These are phyloP conservation scores for Ennomos quercinarius DNA, from an alignment of 2,888 invertebrate genomes.

Conservation along the genomic window DNA sequence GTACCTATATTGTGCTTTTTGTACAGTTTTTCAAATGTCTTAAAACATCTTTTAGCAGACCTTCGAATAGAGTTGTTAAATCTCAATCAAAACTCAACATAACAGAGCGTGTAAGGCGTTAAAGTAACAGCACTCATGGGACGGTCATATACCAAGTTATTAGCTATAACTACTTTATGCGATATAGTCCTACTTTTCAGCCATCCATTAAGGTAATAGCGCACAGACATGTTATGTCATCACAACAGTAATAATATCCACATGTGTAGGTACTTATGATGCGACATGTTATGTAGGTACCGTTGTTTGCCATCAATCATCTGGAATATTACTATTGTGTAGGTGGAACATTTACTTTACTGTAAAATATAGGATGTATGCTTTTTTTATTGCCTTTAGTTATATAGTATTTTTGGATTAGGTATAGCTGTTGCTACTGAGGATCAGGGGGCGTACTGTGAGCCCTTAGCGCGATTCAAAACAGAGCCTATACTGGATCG, in stretches of 20 bases:
- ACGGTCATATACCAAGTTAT: slow-evolving; percentile 46
- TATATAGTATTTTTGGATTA: no score
- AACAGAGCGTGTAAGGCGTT: slow-evolving; percentile 64
- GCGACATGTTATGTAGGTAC: slow-evolving; percentile 5
- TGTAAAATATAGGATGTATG: neutral
- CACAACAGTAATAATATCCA: slow-evolving; percentile 5
- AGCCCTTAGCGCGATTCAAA: no score
- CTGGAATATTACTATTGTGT: neutral
- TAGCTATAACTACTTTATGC: slow-evolving; percentile 14
- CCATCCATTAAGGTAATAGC: slow-evolving; percentile 26
- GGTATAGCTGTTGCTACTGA: no score
- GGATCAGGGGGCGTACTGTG: no score
- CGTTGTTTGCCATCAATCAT: slow-evolving; percentile 17
- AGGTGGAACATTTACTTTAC: slow-evolving; percentile 3
- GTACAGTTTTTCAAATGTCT: no score
- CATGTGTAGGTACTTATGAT: slow-evolving; percentile 1
- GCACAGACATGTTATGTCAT: slow-evolving; percentile 17
- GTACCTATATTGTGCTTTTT: no score
- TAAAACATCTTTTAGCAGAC: neutral
- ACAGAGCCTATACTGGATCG: no score
- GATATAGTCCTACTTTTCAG: slow-evolving; percentile 8
- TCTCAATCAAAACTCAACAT: slow-evolving; percentile 38
- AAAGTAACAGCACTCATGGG: slow-evolving; percentile 81
- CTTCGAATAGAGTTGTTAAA: slow-evolving; percentile 11
- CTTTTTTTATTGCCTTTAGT: no score